Percentiles rank a stretch among this genome's conserved stretches.
Evolutionary conservation across 2,113 vertebrate species (phyloP).

Genomic region (Gavia stellata): DNA sequence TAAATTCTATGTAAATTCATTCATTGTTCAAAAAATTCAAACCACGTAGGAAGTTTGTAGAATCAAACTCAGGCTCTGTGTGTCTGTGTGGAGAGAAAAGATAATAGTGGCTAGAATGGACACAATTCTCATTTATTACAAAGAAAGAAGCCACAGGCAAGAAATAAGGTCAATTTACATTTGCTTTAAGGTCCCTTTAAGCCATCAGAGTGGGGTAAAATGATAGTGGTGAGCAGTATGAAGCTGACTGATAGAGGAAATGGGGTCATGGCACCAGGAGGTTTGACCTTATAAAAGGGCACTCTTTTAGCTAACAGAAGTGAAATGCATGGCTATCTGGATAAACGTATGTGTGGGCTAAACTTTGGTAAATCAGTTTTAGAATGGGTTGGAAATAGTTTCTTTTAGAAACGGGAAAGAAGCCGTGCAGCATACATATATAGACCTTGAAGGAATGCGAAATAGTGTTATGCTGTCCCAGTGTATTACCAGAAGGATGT

Average conservation of each 20-base stretch:
- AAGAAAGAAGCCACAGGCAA: not conserved
- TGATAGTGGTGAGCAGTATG: not conserved
- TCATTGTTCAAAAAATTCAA: not conserved
- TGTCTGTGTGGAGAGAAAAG: not conserved
- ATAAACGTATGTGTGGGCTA: not conserved
- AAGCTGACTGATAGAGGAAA: not conserved
- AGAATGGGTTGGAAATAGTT: not conserved
- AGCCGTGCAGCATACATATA: not conserved
- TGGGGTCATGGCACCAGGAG: not conserved
- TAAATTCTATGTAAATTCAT: not conserved
- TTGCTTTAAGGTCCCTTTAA: not conserved
- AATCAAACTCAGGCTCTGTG: not conserved
- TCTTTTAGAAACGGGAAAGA: not conserved
- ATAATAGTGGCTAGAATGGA: not conserved
- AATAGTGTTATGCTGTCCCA: not conserved
- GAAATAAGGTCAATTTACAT: not conserved
- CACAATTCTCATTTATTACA: not conserved
- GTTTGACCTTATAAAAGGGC: not conserved
- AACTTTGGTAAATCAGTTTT: not conserved
- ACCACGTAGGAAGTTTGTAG: not conserved
- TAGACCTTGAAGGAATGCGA: not conserved
- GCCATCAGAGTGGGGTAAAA: not conserved
- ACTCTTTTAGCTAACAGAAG: not conserved
- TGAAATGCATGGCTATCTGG: not conserved
- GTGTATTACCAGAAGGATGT: not conserved